Conservation (phyloP, 1,140 invertebrate genomes). For the Drosophila novamexicana region DNA sequence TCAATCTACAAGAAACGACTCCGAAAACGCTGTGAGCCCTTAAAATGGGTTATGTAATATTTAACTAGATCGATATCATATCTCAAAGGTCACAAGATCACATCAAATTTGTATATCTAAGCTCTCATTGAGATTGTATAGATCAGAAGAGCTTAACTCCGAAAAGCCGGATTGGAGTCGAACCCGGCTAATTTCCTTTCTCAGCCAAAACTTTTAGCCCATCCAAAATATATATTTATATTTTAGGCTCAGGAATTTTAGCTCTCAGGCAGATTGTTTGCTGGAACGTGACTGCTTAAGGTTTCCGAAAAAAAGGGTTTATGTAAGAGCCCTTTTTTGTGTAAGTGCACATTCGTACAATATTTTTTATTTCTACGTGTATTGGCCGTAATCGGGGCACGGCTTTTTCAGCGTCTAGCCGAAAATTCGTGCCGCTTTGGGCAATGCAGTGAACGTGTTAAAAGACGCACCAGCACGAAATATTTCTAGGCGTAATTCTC, state of each 20-base stretch:
- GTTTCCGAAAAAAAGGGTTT: constrained; percentile 2
- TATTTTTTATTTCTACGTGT: background rate
- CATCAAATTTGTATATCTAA: too few relatives aligned
- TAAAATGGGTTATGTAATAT: too few relatives aligned
- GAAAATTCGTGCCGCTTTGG: constrained; percentile 50
- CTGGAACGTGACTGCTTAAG: constrained; percentile 3
- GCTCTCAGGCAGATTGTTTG: background rate
- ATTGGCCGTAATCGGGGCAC: constrained; percentile 8
- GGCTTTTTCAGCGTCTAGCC: constrained; percentile 24
- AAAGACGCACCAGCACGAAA: constrained; percentile 33
- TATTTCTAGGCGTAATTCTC: constrained; percentile 53
- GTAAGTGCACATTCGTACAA: background rate
- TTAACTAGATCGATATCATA: too few relatives aligned
- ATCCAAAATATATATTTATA: too few relatives aligned
- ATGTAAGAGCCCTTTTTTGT: constrained; percentile 34
- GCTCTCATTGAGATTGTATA: too few relatives aligned
- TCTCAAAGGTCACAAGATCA: too few relatives aligned
- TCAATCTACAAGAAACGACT: too few relatives aligned
- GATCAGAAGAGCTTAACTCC: too few relatives aligned
- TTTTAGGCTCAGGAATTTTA: background rate
- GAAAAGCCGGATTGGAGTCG: too few relatives aligned
- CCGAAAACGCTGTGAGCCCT: too few relatives aligned
- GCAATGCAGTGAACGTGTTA: constrained; percentile 57
- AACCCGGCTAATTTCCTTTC: too few relatives aligned
- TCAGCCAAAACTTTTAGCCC: too few relatives aligned